phyloP scores from a whole-genome alignment of 2,888 invertebrate genomes.

The Masnerella sp. region DNA sequence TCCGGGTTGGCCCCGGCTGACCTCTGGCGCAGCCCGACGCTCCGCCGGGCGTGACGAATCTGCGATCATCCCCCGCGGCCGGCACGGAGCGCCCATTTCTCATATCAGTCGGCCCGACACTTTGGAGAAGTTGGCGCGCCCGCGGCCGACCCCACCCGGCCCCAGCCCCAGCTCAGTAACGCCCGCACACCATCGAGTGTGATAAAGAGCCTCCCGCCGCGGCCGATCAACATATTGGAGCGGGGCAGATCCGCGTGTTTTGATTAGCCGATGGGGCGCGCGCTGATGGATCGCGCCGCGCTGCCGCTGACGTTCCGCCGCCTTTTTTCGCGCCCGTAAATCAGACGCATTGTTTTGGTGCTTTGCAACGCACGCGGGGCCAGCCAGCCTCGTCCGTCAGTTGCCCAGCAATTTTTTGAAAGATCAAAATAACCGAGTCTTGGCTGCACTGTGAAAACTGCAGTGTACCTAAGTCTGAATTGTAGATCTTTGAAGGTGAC shows the following conservation, averaged over 20 bases:
- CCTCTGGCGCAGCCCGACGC: constrained; percentile 61
- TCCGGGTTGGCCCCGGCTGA: constrained; percentile 17
- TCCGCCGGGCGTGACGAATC: constrained; percentile 73
- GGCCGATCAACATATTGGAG: constrained; percentile 54
- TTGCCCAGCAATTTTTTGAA: no score
- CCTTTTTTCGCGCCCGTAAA: no score
- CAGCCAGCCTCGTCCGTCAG: no score
- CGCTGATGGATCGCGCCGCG: no score
- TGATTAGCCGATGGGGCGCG: constrained; percentile 48
- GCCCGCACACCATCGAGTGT: constrained; percentile 59
- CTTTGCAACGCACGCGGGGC: no score
- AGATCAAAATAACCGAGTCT: no score
- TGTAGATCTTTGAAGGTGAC: no score
- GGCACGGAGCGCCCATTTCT: constrained; percentile 77
- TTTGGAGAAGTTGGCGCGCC: constrained; percentile 75
- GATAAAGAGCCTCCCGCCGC: constrained; percentile 62
- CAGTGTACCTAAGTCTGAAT: no score
- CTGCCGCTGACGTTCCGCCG: no score
- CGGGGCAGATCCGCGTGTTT: constrained; percentile 51
- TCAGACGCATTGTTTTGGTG: no score
- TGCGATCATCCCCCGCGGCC: constrained; percentile 74
- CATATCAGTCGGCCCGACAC: constrained; percentile 77
- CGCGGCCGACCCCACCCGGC: constrained; percentile 74
- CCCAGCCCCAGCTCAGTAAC: constrained; percentile 30
- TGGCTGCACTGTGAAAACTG: no score